Base-by-base conservation (phyloP, 2,888 invertebrate genomes). In the Papilio protenor region DNA sequence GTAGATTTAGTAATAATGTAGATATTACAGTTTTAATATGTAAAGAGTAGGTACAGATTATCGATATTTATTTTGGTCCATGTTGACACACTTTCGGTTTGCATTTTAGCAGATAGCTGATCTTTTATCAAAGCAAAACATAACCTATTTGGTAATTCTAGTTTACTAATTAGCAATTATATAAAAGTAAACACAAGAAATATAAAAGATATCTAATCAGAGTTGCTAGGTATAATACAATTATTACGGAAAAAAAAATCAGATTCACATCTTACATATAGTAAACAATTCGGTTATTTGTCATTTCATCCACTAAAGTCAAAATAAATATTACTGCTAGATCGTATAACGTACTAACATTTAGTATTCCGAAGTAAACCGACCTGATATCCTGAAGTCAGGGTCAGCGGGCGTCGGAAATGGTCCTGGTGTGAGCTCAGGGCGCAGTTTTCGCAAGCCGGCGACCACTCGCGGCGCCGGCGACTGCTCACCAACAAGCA, bases 401-500 rank as follows among this genome's bases (percentile, higher is more conserved):
- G 94, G 92, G 86, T 94, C 94, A 64, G 91, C 88, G 77, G 94
- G 94, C 80, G 93, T 90, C 16, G 90, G 90, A 64, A 90, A 85
- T 72, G 94, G 94, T 84, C 92, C 94, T 79, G 94, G 94, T 77
- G 94, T 94, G 79, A 94, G 84, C 87, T 94, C 94, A 77, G 94
- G 94, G 78, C 91, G 91, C 71, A 94, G 90, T 87, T 94, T 94
- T 86, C 93, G 90, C 83, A 94, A 86, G 82, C 94, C 94, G 90
- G 94, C 94, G 91, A 94, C 94, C 94, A 94, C 94, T 82, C 94
- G 92, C 85, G 94, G 94, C 86, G 94, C 94, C 93, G 94, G 94
- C 83, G 94, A 92, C 82, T 91, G 93, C 87, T 94, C 94, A 81
- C 94, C 94, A 61, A 81, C 79, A 80, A 82, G 81, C 81, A 74